Percentiles rank a stretch among this genome's conserved stretches.
phyloP scores from a whole-genome alignment of 1,140 invertebrate species.

The Neomicropteryx cornuta region DNA sequence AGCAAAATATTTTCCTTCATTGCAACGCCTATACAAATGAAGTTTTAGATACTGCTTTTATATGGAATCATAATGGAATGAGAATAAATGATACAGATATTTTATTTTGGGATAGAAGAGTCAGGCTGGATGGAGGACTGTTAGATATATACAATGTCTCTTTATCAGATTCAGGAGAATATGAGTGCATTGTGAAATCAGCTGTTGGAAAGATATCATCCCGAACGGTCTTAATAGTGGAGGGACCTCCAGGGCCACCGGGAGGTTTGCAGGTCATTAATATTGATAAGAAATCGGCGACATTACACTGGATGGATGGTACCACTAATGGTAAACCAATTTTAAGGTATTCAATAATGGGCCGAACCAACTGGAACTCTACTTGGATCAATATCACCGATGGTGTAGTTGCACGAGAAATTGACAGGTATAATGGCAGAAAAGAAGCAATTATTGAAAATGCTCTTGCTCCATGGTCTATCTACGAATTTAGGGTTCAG shows the following conservation, averaged over 20 bases:
- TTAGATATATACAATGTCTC: slow-evolving; percentile 74
- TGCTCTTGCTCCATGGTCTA: slow-evolving; percentile 72
- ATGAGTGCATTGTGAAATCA: slow-evolving; percentile 81
- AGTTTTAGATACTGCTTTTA: slow-evolving; percentile 76
- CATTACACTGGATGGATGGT: slow-evolving; percentile 83
- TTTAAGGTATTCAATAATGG: slow-evolving; percentile 64
- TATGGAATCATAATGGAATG: slow-evolving; percentile 84
- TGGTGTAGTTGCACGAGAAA: slow-evolving; percentile 42
- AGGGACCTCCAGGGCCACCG: slow-evolving; percentile 76
- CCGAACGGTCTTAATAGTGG: slow-evolving; percentile 58
- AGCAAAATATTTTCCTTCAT: slow-evolving; percentile 58
- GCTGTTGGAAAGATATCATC: slow-evolving; percentile 70
- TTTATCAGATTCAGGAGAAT: slow-evolving; percentile 75
- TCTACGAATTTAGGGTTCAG: slow-evolving; percentile 81
- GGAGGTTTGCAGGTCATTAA: slow-evolving; percentile 67
- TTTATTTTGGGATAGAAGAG: slow-evolving; percentile 31
- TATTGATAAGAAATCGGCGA: slow-evolving; percentile 62
- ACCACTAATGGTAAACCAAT: slow-evolving; percentile 71
- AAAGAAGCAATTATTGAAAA: slow-evolving; percentile 59
- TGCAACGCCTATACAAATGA: slow-evolving; percentile 74
- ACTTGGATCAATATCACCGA: slow-evolving; percentile 68
- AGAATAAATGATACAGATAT: slow-evolving; percentile 53
- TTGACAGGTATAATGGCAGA: slow-evolving; percentile 62
- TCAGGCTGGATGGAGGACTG: slow-evolving; percentile 55
- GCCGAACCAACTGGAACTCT: slow-evolving; percentile 74